Conservation (phyloP, 2,888 invertebrate species). For the Heteromurus nitidus region DNA sequence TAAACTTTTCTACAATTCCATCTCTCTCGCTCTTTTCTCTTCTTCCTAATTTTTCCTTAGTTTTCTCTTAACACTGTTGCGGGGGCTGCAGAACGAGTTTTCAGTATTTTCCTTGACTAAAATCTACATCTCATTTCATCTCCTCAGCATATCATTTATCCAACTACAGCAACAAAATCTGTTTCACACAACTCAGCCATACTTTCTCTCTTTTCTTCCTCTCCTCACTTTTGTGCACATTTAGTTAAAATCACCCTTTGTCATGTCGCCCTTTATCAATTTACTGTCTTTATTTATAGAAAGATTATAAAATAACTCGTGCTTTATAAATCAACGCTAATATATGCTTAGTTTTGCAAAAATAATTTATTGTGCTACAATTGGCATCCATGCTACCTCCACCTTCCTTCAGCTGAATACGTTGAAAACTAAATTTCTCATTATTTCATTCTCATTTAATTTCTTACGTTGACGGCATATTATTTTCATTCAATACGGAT, state of each 20-base stretch:
- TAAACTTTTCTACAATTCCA: background rate
- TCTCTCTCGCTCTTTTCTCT: background rate
- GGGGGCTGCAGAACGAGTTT: constrained; percentile 13
- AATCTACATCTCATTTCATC: constrained; percentile 68
- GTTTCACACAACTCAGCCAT: background rate
- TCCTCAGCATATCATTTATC: constrained; percentile 65
- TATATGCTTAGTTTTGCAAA: too few species aligned
- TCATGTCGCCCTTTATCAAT: too few species aligned
- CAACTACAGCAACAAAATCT: constrained; percentile 36
- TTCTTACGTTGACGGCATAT: too few species aligned
- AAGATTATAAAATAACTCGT: too few species aligned
- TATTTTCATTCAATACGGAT: background rate
- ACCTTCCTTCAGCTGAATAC: too few species aligned
- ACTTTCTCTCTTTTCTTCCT: constrained; percentile 5
- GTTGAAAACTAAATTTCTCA: too few species aligned
- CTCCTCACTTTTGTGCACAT: background rate
- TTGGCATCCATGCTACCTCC: too few species aligned
- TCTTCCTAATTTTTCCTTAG: background rate
- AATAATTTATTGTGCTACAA: too few species aligned
- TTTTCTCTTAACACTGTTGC: constrained; percentile 9
- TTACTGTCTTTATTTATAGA: too few species aligned
- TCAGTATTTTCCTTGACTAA: constrained; percentile 19
- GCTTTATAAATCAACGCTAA: too few species aligned
- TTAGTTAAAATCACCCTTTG: too few species aligned
- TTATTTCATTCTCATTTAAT: too few species aligned